Evolutionary conservation across 2,113 vertebrate species (phyloP), one percentile per base, ranked within the genome.

Genomic region (Casuarius casuarius): DNA sequence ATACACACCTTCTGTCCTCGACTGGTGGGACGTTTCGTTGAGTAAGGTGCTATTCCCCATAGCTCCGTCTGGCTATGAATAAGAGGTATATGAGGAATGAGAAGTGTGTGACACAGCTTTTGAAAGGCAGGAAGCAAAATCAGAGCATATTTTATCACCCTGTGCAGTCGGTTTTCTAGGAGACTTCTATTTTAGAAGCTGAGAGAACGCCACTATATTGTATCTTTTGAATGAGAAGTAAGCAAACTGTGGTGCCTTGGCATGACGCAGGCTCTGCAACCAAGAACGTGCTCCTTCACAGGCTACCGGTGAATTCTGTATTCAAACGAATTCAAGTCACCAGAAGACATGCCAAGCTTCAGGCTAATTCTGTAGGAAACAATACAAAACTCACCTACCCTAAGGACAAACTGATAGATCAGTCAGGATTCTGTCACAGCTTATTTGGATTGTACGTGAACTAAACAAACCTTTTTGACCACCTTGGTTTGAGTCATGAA

Each of bases 401-500:
- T 1, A 6, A 56, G 15, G 35, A 73, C 23, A 22, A 15, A 5
- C 29, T 4, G 21, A 78, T 22, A 76, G 75, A 56, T 38, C 19
- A 18, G 29, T 13, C 62, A 6, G 46, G 59, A 44, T 38, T 72
- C 49, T 70, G 86, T 18, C 26, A 31, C 44, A 73, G 18, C 25
- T n/a, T 18, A 3, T 11, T 56, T 48, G 33, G 65, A 35, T 18
- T 18, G 5, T 19, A 52, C 2, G 2, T 42, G 75, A 76, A 44
- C 38, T 68, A 75, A 73, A 68, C 3, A 1, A 63, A 9, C 6
- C 5, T 71, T 73, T 79, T 21, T 25, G 18, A 14, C 38, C 77
- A 31, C 28, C 38, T 14, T 8, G 3, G 46, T n/a, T 9, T 0
- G 12, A 74, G 33, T 52, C 58, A 67, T 1, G 1, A 38, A 35